A percentile compares a stretch with the other conserved stretches of the same genome.
phyloP scores from a whole-genome alignment of 2,888 invertebrate genomes.

The Lymantria monacha region DNA sequence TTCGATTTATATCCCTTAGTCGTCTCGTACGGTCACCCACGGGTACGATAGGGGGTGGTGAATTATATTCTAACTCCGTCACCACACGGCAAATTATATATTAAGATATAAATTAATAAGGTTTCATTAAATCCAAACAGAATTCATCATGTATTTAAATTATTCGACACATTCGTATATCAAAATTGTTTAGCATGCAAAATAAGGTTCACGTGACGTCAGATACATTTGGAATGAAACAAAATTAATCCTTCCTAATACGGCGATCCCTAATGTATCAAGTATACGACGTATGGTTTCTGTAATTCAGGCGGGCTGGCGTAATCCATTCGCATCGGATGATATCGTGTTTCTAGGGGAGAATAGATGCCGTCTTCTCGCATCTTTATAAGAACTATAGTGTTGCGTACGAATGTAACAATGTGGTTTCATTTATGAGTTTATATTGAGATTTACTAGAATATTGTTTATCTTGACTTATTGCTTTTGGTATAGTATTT shows the following conservation, averaged over 20 bases:
- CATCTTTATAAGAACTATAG: constrained; percentile 43
- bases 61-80: too few relatives aligned
- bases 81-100: too few relatives aligned
- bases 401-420: constrained; percentile 24
- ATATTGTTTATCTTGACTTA: too few relatives aligned
- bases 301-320: constrained; percentile 73
- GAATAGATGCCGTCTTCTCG: constrained; percentile 53
- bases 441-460: too few relatives aligned
- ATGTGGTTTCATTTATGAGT: constrained; percentile 1
- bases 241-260: constrained; percentile 73
- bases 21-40: too few relatives aligned
- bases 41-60: too few relatives aligned
- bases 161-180: constrained; percentile 11
- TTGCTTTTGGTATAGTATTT: too few relatives aligned
- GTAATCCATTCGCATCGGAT: constrained; percentile 71
- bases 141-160: constrained; percentile 7
- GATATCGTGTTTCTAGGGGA: constrained; percentile 72
- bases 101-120: neutral
- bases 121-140: neutral
- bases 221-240: constrained; percentile 61
- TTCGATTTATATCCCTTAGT: too few relatives aligned
- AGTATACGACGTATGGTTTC: constrained; percentile 74
- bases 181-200: constrained; percentile 40
- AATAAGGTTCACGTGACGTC: constrained; percentile 49
- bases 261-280: constrained; percentile 69